Evolutionary conservation across 2,888 invertebrate species (phyloP).

Genomic region (Laspeyria flexula): DNA sequence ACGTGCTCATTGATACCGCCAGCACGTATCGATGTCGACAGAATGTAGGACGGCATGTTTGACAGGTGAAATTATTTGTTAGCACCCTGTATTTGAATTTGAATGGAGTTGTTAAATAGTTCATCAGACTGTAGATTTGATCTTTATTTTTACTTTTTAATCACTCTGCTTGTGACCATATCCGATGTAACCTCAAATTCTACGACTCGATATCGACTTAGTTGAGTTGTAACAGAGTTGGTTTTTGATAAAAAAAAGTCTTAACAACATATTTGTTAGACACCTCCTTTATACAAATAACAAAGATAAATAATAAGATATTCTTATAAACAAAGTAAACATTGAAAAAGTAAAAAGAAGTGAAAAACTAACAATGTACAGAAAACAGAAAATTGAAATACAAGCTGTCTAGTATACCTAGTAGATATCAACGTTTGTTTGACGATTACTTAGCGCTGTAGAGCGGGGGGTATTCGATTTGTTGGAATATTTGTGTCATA

Average conservation of each 20-base stretch:
- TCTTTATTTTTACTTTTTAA: too few species aligned
- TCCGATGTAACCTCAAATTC: too few species aligned
- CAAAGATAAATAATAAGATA: background rate
- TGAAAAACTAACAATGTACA: background rate
- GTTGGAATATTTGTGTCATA: too few species aligned
- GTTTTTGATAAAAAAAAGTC: too few species aligned
- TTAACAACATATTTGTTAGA: too few species aligned
- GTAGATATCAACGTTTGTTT: background rate
- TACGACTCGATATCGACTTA: too few species aligned
- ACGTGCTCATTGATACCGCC: conserved; percentile 18
- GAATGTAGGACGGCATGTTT: conserved; percentile 32
- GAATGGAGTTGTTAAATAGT: conserved; percentile 13
- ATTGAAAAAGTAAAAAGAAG: background rate
- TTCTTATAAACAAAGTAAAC: background rate
- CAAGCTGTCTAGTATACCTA: too few species aligned
- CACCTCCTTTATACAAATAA: too few species aligned
- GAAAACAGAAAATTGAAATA: background rate
- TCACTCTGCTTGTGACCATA: too few species aligned
- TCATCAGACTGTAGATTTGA: background rate
- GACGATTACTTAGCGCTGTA: too few species aligned
- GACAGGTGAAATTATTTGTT: conserved; percentile 46
- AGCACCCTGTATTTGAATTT: conserved; percentile 38
- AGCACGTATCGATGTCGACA: conserved; percentile 31
- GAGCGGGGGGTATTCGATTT: too few species aligned
- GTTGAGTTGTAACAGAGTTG: too few species aligned